Base-by-base conservation (phyloP, 2,113 vertebrate species). In the Esox niger region DNA sequence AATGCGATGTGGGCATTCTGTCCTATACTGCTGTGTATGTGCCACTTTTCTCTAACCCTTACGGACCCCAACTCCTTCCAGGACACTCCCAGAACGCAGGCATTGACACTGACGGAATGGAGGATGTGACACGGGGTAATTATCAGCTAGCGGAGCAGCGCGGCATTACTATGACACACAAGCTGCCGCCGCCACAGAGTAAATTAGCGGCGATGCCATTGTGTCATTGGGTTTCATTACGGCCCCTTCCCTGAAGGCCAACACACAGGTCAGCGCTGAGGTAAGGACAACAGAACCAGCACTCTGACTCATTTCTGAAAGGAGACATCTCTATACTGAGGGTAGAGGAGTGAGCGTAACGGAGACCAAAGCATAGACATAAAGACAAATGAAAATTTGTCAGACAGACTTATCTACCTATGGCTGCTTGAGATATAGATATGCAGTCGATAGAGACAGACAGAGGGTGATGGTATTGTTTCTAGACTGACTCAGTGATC, bases 161-260 rank as follows among this genome's bases (percentile, higher is more conserved):
- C 17, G 25, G 15, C 35, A 46, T 21, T 1, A 62, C 33, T 5
- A 7, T 3, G 11, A 25, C n/a, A 46, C 21, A 26, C 17, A 25
- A 43, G n/a, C 23, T 27, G 47, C n/a, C 2, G 20, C 35, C 5
- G 5, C 11, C 5, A 55, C 10, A 1, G 26, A n/a, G 61, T 15
- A 20, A 29, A 64, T 64, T 46, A 64, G 26, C 35, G 47, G 7
- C 20, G 38, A 26, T 46, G 15, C 33, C 15, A 35, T 52, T 52
- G 47, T 52, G 31, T 30, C 46, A 64, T 54, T 54, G 32, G 27
- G 20, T 13, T 65, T 65, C 63, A 49, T 65, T 52, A 52, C 43
- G 29, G 3, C 26, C 32, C 29, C 1, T 49, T 23, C 52, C 46
- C 43, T 32, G 49, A 65, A 65, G 46, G 46, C 7, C 26, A 65